Conservation (phyloP, 2,797 vertebrate species). For the Myotis planiceps region DNA sequence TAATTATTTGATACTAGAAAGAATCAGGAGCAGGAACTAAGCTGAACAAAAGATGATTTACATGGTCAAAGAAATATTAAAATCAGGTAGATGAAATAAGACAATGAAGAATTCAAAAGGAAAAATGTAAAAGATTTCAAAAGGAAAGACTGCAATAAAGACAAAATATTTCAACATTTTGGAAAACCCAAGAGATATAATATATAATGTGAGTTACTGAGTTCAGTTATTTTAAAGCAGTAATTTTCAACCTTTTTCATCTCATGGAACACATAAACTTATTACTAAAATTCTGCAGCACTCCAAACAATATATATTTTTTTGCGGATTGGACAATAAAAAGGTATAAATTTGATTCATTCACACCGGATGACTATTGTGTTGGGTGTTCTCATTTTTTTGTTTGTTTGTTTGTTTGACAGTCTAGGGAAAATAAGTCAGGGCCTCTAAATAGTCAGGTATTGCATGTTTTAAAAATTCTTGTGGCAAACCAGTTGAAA, state of each 20-base stretch:
- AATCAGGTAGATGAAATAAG: constrained; percentile 4
- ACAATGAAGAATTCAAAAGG: background rate
- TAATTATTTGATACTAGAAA: background rate
- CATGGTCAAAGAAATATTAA: constrained; percentile 36
- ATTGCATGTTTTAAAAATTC: background rate
- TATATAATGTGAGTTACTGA: background rate
- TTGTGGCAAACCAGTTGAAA: background rate
- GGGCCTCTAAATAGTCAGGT: background rate
- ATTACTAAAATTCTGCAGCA: background rate
- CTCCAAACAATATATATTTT: background rate
- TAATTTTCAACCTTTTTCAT: background rate
- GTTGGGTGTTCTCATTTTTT: background rate
- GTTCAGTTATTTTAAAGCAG: constrained; percentile 10
- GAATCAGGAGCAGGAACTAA: background rate
- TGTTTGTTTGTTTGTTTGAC: background rate
- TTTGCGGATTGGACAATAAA: background rate
- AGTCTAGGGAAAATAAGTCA: background rate
- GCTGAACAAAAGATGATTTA: constrained; percentile 65
- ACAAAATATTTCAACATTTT: background rate
- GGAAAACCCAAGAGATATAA: background rate
- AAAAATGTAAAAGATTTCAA: background rate
- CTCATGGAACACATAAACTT: background rate
- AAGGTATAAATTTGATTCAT: background rate
- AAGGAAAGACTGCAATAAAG: background rate
- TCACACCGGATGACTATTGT: background rate